phyloP scores from a whole-genome alignment of 2,797 vertebrate genomes.

The Pipistrellus pygmaeus region DNA sequence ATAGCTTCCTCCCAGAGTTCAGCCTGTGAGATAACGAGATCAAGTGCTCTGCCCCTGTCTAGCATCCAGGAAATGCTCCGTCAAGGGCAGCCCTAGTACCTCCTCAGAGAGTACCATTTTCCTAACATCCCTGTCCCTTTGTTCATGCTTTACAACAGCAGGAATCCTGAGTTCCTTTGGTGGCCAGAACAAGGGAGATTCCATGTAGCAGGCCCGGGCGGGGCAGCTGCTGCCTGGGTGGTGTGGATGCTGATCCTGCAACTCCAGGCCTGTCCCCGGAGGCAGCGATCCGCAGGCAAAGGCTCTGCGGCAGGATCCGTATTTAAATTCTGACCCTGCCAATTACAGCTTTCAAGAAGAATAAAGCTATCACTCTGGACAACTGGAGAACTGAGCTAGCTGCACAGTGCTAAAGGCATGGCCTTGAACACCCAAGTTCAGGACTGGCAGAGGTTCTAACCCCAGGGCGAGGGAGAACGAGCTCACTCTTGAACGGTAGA shows the following conservation, averaged over 20 bases:
- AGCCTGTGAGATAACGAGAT: background rate
- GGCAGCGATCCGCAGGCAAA: background rate
- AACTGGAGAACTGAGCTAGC: background rate
- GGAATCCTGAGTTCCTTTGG: conserved; percentile 24
- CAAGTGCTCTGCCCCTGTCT: too few relatives aligned
- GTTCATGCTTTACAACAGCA: background rate
- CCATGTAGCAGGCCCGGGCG: too few relatives aligned
- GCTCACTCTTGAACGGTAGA: background rate
- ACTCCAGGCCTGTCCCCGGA: background rate
- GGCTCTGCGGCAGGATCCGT: background rate
- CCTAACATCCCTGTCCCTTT: background rate
- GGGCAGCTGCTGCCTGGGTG: background rate
- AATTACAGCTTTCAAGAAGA: background rate
- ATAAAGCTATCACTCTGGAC: background rate
- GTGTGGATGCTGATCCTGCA: accelerated
- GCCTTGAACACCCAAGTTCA: background rate
- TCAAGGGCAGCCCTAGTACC: background rate
- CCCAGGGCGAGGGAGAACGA: background rate
- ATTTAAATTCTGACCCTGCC: conserved; percentile 49
- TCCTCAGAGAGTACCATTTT: background rate
- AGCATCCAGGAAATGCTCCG: background rate
- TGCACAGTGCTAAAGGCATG: background rate
- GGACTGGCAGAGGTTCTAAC: background rate
- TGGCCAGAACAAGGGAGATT: background rate
- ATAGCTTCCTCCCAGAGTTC: background rate